These are phyloP conservation scores for Zaprionus africanus DNA, from an alignment of 1,140 invertebrate genomes.

Conservation along the genomic window DNA sequence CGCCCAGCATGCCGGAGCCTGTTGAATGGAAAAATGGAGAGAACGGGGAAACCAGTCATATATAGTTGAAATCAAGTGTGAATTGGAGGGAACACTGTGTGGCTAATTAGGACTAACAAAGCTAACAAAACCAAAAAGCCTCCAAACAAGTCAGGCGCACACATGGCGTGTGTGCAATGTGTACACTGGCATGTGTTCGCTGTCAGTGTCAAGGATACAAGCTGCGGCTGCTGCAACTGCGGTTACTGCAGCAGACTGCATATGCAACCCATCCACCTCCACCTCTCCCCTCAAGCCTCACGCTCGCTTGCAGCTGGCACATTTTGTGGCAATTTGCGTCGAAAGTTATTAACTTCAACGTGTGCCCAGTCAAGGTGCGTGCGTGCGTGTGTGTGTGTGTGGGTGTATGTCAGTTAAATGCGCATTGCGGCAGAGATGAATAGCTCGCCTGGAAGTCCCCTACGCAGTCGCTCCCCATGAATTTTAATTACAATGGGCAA, in stretches of 20 bases:
- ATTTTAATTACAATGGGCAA: constrained; percentile 14
- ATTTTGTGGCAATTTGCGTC: constrained; percentile 63
- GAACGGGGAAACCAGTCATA: background rate
- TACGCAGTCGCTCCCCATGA: background rate
- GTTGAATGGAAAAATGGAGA: constrained; percentile 21
- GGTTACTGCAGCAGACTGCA: constrained; percentile 59
- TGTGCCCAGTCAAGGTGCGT: constrained; percentile 9
- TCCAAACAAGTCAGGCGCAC: constrained; percentile 17
- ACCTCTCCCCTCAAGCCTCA: background rate
- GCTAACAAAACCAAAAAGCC: constrained; percentile 28
- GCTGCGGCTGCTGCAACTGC: constrained; percentile 68
- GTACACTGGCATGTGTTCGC: constrained; percentile 7
- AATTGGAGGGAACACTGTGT: constrained; percentile 21
- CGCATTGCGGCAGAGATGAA: background rate
- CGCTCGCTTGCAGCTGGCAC: constrained; percentile 13
- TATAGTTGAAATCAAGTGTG: constrained; percentile 5
- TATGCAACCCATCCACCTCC: background rate
- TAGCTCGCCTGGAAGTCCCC: background rate
- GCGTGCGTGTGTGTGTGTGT: background rate
- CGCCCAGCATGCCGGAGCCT: constrained; percentile 88
- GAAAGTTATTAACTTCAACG: constrained; percentile 69
- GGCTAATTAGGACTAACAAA: constrained; percentile 74
- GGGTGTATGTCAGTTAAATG: background rate
- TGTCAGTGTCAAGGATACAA: constrained; percentile 58
- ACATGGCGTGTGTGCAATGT: constrained; percentile 9